Percentiles rank a stretch among this genome's conserved stretches.
These are phyloP conservation scores for Diadromus collaris DNA, from an alignment of 2,888 invertebrate species.

Conservation along the genomic window DNA sequence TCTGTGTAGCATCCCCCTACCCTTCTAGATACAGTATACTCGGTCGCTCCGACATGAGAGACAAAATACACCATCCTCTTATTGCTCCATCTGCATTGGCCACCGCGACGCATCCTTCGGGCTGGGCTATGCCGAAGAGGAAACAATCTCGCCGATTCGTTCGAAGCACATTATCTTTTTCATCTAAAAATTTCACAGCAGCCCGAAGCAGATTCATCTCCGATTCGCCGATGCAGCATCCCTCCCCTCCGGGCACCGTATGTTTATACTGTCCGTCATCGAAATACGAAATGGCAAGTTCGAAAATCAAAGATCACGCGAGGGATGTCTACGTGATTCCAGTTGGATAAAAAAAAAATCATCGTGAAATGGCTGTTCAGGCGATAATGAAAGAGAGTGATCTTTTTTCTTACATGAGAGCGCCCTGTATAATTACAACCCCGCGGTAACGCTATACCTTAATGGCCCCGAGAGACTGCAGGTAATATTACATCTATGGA, in stretches of 20 bases:
- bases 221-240: not conserved
- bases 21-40: constrained; percentile 36
- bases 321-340: constrained; percentile 1
- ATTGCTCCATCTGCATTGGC: constrained; percentile 51
- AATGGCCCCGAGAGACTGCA: constrained; percentile 69
- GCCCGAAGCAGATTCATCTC: not conserved
- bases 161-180: not conserved
- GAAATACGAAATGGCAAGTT: not conserved
- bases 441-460: constrained; percentile 70
- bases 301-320: constrained; percentile 34
- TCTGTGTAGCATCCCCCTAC: constrained; percentile 23
- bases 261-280: constrained; percentile 25
- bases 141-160: not conserved
- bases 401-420: constrained; percentile 46
- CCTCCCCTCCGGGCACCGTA: not conserved
- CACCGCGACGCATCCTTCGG: constrained; percentile 30
- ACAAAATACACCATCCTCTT: constrained; percentile 55
- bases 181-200: no score
- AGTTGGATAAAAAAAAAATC: not conserved
- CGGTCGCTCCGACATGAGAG: constrained; percentile 43
- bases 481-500: constrained; percentile 75
- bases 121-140: not conserved
- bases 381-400: constrained; percentile 54
- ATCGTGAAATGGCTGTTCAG: not conserved
- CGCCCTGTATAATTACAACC: constrained; percentile 51